Evolutionary conservation across 2,888 invertebrate genomes (phyloP), one percentile per base, ranked within the genome.

Genomic region (Lithophane socia): DNA sequence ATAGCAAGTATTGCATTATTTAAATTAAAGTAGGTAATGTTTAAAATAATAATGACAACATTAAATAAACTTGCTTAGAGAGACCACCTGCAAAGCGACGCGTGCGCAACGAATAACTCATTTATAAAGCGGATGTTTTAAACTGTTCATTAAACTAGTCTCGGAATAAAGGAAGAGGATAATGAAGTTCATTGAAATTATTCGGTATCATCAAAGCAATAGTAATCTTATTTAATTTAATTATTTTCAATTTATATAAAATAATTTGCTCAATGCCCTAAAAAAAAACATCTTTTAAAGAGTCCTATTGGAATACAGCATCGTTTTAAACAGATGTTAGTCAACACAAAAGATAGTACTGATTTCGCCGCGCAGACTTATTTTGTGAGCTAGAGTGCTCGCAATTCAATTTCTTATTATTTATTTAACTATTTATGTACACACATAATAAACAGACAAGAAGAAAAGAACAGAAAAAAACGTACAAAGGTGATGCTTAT

Each of bases 11-110:
- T 52, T 70, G 16, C 16, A 49, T 52, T 61, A 70, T 52, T 24
- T 24, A n/a, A 70, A 80, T 69, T 18, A 44, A 77, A 70, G 73
- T n/a, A n/a, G n/a, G n/a, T 47, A 78, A n/a, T 64, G 13, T 21
- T 52, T 5, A 77, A 63, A 63, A 82, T 70, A 71, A 68, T 61
- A 69, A 74, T 73, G 61, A 82, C 29, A 71, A 71, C 56, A 72
- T 75, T 63, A 58, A 76, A 82, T 79, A 79, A 84, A 82, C 67
- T 76, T 79, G 79, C 75, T 82, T 75, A 83, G 75, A 77, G 77
- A 80, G 90, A 90, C 90, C 90, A 86, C 90, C 90, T 85, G 87
- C 83, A 83, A 79, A 83, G 83, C 77, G 86, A 69, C 86, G 84
- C 87, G 87, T 86, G 86, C 87, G 88, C 85, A 77, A 42, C 73